Evolutionary conservation across 2,888 invertebrate species (phyloP), one percentile per base, ranked within the genome.

Genomic region (Heteropelma amictum): DNA sequence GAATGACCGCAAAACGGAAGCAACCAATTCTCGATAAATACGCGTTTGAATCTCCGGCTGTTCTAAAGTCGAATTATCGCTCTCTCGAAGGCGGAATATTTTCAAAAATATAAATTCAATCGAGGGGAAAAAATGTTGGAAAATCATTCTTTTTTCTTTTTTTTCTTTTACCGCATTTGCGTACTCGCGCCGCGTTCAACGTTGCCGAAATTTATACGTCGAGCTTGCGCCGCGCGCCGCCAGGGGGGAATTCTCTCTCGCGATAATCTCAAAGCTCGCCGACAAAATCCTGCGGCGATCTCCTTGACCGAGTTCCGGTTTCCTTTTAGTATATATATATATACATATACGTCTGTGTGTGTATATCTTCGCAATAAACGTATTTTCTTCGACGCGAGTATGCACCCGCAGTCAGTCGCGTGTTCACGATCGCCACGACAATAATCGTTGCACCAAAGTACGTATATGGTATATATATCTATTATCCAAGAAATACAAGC

Each of bases 271-370:
- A 64, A 64, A 69, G 64, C 45, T 49, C 47, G 51, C 73, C 69
- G 69, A 74, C 73, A 64, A 74, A 72, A 74, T 69, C 64, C 69
- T 33, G 69, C 45, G 58, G 73, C 69, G n/a, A n/a, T 74, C 73
- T 74, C 73, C 73, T 74, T 74, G 73, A 74, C 73, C 73, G 69
- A 64, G 64, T 74, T 74, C 64, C 42, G 23, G 26, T 33, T 26
- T 21, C 47, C 51, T 47, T 42, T 14, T 5, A 14, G 5, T 51
- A 53, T 19, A 53, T 17, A 28, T 51, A 30, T 14, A 26, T 42
- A 19, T 7, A 21, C 23, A 45, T 23, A 21, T 45, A 8, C n/a
- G n/a, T n/a, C n/a, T n/a, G n/a, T n/a, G n/a, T n/a, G n/a, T n/a
- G n/a, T n/a, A n/a, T n/a, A n/a, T n/a, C n/a, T 17, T 30, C 47